phyloP scores from a whole-genome alignment of 1,140 invertebrate species.

The Leptoteleia sp. region DNA sequence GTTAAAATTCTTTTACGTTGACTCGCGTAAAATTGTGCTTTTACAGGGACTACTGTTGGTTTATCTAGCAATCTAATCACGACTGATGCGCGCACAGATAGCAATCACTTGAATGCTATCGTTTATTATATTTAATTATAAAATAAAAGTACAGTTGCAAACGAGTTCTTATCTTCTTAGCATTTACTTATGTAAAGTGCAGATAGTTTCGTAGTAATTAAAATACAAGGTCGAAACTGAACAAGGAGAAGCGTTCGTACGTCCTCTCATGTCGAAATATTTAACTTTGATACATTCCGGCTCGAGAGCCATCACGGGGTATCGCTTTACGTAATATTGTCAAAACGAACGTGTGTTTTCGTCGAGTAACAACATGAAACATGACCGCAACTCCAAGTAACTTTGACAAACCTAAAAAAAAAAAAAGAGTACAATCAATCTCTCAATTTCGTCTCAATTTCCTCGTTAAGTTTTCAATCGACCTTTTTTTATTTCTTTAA shows the following conservation, averaged over 20 bases:
- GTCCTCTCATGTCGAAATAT: conserved; percentile 40
- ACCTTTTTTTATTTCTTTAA: too few species aligned
- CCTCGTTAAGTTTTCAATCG: too few species aligned
- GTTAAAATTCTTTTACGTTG: background rate
- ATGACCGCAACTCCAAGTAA: too few species aligned
- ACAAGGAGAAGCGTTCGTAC: conserved; percentile 22
- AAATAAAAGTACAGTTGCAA: conserved; percentile 13
- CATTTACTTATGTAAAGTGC: conserved; percentile 36
- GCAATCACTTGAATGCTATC: conserved; percentile 19
- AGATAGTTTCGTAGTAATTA: conserved; percentile 52
- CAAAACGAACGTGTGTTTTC: too few species aligned
- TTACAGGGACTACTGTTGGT: conserved; percentile 1
- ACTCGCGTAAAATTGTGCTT: background rate
- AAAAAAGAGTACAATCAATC: too few species aligned
- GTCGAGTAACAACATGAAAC: too few species aligned
- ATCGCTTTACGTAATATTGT: conserved; percentile 2
- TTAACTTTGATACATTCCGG: conserved; percentile 45
- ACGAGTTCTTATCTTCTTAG: conserved; percentile 24
- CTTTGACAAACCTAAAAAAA: too few species aligned
- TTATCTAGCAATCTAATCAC: conserved; percentile 31
- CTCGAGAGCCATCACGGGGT: conserved; percentile 1
- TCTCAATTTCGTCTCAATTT: too few species aligned
- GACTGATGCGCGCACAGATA: conserved; percentile 13
- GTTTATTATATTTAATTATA: conserved; percentile 20
- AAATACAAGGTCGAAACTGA: conserved; percentile 44